These are phyloP conservation scores for Solenodon paradoxus DNA, from an alignment of 2,113 vertebrate species.

Conservation along the genomic window DNA sequence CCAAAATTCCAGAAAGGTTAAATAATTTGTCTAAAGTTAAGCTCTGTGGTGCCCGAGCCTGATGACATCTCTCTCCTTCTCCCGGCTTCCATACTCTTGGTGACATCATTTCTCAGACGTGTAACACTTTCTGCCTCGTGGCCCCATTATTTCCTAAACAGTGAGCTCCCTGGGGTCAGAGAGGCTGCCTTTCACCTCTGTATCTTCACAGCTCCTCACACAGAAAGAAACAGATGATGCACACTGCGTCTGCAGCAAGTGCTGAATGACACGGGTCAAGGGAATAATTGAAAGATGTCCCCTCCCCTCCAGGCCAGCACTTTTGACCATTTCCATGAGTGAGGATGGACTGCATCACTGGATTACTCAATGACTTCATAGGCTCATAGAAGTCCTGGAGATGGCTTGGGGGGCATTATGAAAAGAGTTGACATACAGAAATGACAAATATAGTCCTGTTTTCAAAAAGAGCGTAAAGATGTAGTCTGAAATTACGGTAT, in stretches of 20 bases:
- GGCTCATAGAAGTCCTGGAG: background rate
- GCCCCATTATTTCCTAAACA: background rate
- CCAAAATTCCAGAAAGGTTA: background rate
- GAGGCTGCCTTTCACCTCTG: background rate
- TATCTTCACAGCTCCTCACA: too few species aligned
- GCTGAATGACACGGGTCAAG: background rate
- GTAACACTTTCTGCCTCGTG: background rate
- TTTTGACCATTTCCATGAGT: background rate
- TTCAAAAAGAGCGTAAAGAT: background rate
- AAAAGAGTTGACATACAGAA: background rate
- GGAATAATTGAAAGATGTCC: too few species aligned
- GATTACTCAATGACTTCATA: background rate
- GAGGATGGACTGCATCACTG: background rate
- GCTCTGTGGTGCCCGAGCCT: too few species aligned
- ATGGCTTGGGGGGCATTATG: background rate
- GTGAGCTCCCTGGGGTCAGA: background rate
- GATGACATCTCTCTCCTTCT: background rate
- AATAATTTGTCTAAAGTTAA: background rate
- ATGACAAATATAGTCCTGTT: background rate
- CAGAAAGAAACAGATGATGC: too few species aligned
- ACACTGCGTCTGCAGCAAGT: background rate
- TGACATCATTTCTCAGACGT: background rate
- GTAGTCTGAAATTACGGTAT: background rate
- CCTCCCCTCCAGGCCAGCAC: background rate
- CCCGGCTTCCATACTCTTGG: fast-evolving